Percentiles rank a stretch among this genome's conserved stretches.
Conservation (phyloP, 2,797 vertebrate genomes). For the Hozukius guyotensis region DNA sequence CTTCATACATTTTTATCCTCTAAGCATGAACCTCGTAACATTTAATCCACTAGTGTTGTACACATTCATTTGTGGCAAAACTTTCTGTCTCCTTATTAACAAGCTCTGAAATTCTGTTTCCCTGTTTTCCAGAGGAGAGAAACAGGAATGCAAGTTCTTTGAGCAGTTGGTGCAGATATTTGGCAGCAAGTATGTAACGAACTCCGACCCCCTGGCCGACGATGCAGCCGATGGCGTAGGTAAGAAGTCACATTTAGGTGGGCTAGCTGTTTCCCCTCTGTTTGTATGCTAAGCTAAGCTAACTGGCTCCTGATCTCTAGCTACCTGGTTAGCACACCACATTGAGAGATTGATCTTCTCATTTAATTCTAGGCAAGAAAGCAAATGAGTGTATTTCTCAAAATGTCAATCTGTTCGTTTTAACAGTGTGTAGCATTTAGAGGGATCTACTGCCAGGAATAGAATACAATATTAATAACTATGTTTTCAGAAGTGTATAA, state of each 20-base stretch:
- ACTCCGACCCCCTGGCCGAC: conserved; percentile 54
- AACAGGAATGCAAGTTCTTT: conserved; percentile 81
- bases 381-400: background rate
- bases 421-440: too few relatives aligned
- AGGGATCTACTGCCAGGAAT: too few relatives aligned
- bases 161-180: conserved; percentile 77
- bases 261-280: background rate
- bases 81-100: background rate
- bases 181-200: conserved; percentile 65
- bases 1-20: background rate
- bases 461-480: too few relatives aligned
- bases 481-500: too few relatives aligned
- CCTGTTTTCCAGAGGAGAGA: conserved; percentile 71
- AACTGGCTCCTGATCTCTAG: background rate
- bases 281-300: background rate
- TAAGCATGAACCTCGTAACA: background rate
- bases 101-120: background rate
- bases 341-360: background rate
- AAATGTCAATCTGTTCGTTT: background rate
- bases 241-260: conserved; percentile 20
- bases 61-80: background rate
- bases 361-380: background rate
- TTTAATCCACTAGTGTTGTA: background rate
- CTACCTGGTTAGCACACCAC: background rate
- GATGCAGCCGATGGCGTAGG: conserved; percentile 48